Conservation (phyloP, 2,797 vertebrate genomes). For the Neosilurus mollespiculum region DNA sequence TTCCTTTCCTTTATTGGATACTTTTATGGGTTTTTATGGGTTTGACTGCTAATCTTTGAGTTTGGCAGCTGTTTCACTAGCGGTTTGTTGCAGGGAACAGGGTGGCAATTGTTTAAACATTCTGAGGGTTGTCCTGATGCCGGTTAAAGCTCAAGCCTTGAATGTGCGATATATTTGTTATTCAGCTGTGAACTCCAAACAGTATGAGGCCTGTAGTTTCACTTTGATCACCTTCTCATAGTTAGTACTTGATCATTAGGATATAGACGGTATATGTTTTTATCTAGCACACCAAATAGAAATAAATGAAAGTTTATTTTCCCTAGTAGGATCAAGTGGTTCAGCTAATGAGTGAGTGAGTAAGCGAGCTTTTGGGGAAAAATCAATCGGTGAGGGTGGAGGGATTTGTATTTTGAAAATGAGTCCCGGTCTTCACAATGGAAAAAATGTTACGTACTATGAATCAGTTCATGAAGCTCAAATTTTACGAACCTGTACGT, state of each 20-base stretch:
- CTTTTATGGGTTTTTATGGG: constrained; percentile 25
- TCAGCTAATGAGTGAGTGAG: too few species aligned
- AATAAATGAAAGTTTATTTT: background rate
- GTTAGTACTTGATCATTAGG: background rate
- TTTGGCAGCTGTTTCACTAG: constrained; percentile 23
- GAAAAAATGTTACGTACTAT: background rate
- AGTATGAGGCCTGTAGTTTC: background rate
- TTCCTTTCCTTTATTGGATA: constrained; percentile 32
- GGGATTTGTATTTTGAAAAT: background rate
- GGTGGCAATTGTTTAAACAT: constrained; percentile 35
- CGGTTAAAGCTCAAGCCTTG: constrained; percentile 18
- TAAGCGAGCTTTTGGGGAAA: background rate
- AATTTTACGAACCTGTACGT: background rate
- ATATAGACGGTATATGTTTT: background rate
- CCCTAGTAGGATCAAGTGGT: too few species aligned
- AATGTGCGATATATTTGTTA: constrained; percentile 15
- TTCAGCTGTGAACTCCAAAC: background rate
- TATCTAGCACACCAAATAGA: background rate
- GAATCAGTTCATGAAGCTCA: background rate
- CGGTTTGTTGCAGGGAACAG: constrained; percentile 39
- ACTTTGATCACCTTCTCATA: background rate
- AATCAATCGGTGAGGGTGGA: too few species aligned
- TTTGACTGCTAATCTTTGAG: constrained; percentile 20
- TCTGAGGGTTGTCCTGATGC: constrained; percentile 22
- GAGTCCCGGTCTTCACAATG: background rate